phyloP scores from a whole-genome alignment of 2,888 invertebrate species.

The Tiliacea citrago region DNA sequence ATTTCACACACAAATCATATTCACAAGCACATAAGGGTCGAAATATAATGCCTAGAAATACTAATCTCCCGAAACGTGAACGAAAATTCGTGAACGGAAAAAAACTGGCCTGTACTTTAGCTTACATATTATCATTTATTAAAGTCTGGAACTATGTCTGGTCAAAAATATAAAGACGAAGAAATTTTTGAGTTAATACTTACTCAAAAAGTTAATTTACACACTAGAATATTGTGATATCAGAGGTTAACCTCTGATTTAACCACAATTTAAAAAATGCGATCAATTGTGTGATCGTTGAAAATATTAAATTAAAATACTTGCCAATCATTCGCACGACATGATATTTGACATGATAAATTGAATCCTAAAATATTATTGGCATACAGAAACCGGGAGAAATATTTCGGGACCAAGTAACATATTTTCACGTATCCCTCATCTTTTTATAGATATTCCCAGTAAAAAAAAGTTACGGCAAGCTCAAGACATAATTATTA shows the following conservation, averaged over 20 bases:
- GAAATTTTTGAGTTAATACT: no score
- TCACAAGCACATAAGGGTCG: constrained; percentile 6
- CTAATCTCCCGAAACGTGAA: constrained; percentile 12
- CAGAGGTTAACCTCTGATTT: not conserved
- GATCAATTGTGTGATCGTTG: no score
- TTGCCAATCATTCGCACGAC: constrained; percentile 14
- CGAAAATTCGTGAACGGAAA: not conserved
- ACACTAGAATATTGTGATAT: not conserved
- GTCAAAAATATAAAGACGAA: no score
- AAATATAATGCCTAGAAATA: constrained; percentile 32
- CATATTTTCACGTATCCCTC: not conserved
- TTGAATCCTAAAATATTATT: constrained; percentile 10
- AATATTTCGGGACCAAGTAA: constrained; percentile 6
- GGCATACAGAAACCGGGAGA: not conserved
- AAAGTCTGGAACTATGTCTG: not conserved
- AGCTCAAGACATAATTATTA: no score
- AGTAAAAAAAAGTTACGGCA: not conserved
- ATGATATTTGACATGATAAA: constrained; percentile 7
- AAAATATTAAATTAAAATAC: not conserved
- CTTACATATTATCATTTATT: not conserved
- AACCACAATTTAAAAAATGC: not conserved
- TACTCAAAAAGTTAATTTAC: not conserved
- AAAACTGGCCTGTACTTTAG: not conserved
- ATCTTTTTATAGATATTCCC: not conserved
- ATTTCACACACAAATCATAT: constrained; percentile 24